phyloP scores from a whole-genome alignment of 1,140 invertebrate species.

The Leptinotarsa texana region DNA sequence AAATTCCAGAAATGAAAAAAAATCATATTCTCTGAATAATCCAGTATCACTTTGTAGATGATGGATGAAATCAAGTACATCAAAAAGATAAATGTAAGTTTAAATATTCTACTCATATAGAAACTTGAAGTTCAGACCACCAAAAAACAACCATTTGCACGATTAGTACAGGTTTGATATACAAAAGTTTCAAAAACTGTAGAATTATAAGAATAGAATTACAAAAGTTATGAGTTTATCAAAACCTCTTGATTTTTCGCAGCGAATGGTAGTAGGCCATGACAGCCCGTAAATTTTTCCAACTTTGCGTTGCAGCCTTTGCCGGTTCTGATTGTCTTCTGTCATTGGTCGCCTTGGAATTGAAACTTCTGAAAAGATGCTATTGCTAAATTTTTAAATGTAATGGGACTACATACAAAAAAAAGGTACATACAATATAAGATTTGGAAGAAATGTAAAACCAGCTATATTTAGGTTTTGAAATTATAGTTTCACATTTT shows the following conservation, averaged over 20 bases:
- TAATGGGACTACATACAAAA: background rate
- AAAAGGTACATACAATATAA: background rate
- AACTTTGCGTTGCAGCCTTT: slow-evolving; percentile 74
- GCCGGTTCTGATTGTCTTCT: slow-evolving; percentile 42
- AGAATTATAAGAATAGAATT: slow-evolving; percentile 25
- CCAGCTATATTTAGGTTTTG: too few relatives aligned
- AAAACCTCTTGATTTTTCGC: slow-evolving; percentile 83
- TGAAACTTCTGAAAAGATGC: slow-evolving; percentile 27
- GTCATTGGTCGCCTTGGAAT: slow-evolving; percentile 22
- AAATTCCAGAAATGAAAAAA: too few relatives aligned
- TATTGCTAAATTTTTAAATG: slow-evolving; percentile 17
- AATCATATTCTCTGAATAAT: too few relatives aligned
- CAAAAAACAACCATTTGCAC: slow-evolving; percentile 20
- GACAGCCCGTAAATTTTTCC: slow-evolving; percentile 81
- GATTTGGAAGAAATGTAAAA: too few relatives aligned
- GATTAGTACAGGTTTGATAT: background rate
- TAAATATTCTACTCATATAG: slow-evolving; percentile 14
- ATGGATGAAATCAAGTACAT: slow-evolving; percentile 13
- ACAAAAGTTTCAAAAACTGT: slow-evolving; percentile 20
- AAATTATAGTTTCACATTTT: too few relatives aligned
- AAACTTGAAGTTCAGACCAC: slow-evolving; percentile 22
- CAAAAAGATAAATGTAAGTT: slow-evolving; percentile 21
- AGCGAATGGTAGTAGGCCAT: slow-evolving; percentile 85
- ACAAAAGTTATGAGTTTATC: slow-evolving; percentile 25
- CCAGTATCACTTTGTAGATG: slow-evolving; percentile 7